Evolutionary conservation across 2,888 invertebrate genomes (phyloP), one percentile per base, ranked within the genome.

Genomic region (Lasioglossum leucozonium): DNA sequence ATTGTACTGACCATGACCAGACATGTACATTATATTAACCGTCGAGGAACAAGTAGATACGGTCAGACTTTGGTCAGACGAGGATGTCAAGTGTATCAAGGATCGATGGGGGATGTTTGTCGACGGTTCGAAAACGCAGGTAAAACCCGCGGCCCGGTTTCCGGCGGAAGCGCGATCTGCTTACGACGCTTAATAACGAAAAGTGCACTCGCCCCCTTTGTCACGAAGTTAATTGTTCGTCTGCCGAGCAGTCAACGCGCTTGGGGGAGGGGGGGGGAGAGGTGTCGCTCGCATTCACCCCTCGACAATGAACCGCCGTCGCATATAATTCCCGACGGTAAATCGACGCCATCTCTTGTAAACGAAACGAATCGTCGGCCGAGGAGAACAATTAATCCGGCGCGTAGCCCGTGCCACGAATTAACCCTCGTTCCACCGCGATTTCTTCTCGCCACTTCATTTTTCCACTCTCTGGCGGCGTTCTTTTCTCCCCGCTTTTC

Each of bases 381-480:
- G 55, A 37, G 34, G 37, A 67, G 62, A 75, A 82, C 69, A 78
- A 78, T 76, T 78, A 85, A 87, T 89, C 86, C 82, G 37, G n/a
- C 47, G 26, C 51, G 67, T 69, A 47, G 13, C 55, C n/a, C 34
- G 40, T 34, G 51, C 55, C 69, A 62, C 40, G 30, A 55, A 83
- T 85, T 75, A 82, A 73, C 58, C 44, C 58, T 67, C 55, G 37
- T 65, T 55, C 37, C 67, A 1, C 47, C 10, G 37, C 44, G 44
- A 71, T 71, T 71, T 22, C 47, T 22, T 47, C 30, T 22, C 51
- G 18, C 8, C 47, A 22, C 47, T 51, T 40, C n/a, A 40, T n/a
- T 26, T 34, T 18, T 22, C 11, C 62, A 8, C 40, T n/a, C 75
- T 22, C 18, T 42, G n/a, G n/a, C n/a, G 22, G n/a, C 42, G 69